Percentiles rank a stretch among this genome's conserved stretches.
Evolutionary conservation across 2,797 vertebrate species (phyloP).

Genomic region (Toxotes lorentzi): DNA sequence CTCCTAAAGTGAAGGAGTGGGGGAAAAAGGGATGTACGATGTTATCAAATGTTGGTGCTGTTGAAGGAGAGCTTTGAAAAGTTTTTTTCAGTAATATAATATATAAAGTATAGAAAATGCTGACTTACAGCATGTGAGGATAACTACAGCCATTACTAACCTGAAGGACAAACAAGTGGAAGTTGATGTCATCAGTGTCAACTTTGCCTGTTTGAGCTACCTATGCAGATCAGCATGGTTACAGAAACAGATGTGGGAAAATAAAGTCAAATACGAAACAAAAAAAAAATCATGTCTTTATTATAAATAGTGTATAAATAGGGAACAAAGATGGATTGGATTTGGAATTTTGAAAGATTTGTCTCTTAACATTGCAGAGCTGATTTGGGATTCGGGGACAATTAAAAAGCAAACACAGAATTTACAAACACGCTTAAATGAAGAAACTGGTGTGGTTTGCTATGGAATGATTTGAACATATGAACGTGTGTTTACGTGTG

Average conservation of each 20-base stretch:
- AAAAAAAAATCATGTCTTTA: constrained; percentile 20
- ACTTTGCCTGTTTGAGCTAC: constrained; percentile 56
- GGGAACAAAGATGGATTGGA: constrained; percentile 21
- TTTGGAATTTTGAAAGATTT: constrained; percentile 32
- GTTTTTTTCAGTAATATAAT: constrained; percentile 43
- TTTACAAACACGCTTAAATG: constrained; percentile 12
- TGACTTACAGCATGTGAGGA: constrained; percentile 33
- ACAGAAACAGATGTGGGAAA: constrained; percentile 23
- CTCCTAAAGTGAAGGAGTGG: constrained; percentile 90
- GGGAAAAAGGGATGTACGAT: constrained; percentile 15
- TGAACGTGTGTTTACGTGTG: constrained; percentile 30
- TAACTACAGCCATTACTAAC: constrained; percentile 61
- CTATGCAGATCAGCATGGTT: constrained; percentile 64
- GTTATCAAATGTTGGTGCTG: constrained; percentile 53
- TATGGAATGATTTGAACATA: constrained; percentile 28
- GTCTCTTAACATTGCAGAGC: constrained; percentile 15
- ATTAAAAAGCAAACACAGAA: neutral
- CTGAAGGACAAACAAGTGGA: constrained; percentile 14
- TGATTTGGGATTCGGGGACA: neutral
- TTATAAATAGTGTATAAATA: constrained; percentile 56
- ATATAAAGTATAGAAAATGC: constrained; percentile 32
- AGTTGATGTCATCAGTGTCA: constrained; percentile 29
- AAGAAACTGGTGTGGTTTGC: constrained; percentile 21
- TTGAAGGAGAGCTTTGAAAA: constrained; percentile 38
- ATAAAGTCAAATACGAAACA: constrained; percentile 9